Base-by-base conservation (phyloP, 2,113 vertebrate genomes). In the Megatriorchis doriae region DNA sequence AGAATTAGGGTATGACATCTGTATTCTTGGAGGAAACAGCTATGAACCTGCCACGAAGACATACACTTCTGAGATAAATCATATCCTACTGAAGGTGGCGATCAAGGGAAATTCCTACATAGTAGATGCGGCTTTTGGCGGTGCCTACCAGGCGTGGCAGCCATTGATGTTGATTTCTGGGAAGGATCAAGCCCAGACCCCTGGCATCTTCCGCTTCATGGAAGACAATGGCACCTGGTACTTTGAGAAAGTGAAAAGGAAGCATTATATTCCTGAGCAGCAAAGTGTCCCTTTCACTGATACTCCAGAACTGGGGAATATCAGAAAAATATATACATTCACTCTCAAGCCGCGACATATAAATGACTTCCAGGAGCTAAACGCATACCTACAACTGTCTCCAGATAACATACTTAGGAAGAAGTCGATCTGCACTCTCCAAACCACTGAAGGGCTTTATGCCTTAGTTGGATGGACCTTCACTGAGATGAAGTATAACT, bases 391-490 rank as follows among this genome's bases (percentile, higher is more conserved):
- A 3, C 99, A 99, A 82, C 97, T 96, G 6, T 97, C 97, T 34
- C 97, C 98, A 13, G 40, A 94, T 1, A 98, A 97, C 40, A 67
- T 98, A 34, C 99, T 99, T 67, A 93, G 14, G 36, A 98, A 98
- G 38, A 99, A 98, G 74, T 99, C 99, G 14, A 97, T 99, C 90
- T 99, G 98, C 94, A 98, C 84, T 16, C 95, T 99, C 87, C 99
- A 99, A 93, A 99, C 98, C 6, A 20, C 88, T 29, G 97, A 92
- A 21, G 99, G 98, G 11, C 96, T 98, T 91, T 94, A 90, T 84
- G 98, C 93, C 78, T 97, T 99, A 27, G 71, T 99, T 71, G 99
- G 99, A 48, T 98, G 97, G 97, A 99, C 96, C 36, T 97, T 99
- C 90, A 97, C 89, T 17, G 97, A 98, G 38, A 58, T 98, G 70